Evolutionary conservation across 2,797 vertebrate genomes (phyloP).

Genomic region (Chelmon rostratus): DNA sequence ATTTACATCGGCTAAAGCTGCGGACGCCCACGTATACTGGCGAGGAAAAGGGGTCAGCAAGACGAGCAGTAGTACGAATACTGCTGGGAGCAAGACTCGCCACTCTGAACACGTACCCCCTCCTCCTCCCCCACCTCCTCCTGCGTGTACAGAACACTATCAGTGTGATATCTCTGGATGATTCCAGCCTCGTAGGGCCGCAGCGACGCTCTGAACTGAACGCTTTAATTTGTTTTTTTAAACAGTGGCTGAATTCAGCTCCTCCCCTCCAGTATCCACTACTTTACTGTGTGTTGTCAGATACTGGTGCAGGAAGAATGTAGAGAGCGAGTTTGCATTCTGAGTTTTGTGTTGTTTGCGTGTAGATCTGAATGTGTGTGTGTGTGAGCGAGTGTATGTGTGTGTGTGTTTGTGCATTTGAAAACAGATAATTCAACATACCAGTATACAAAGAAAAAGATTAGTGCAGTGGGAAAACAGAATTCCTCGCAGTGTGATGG

Average conservation of each 20-base stretch:
- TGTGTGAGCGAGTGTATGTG: neutral
- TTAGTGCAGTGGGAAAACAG: constrained; percentile 23
- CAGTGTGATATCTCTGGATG: constrained; percentile 18
- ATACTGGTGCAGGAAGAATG: constrained; percentile 30
- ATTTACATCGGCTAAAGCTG: constrained; percentile 93
- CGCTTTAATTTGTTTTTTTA: constrained; percentile 25
- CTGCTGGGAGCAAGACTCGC: constrained; percentile 42
- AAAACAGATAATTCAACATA: constrained; percentile 31
- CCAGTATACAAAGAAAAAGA: constrained; percentile 15
- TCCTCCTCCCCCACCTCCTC: constrained; percentile 1
- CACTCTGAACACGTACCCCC: constrained; percentile 5
- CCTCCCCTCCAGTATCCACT: constrained; percentile 37
- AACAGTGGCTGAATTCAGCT: constrained; percentile 45
- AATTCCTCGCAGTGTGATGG: constrained; percentile 51
- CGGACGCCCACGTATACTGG: neutral
- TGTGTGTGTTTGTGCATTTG: neutral
- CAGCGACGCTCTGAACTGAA: constrained; percentile 42
- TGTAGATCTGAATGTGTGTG: neutral
- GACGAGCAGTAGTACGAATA: constrained; percentile 28
- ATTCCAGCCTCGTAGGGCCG: constrained; percentile 19
- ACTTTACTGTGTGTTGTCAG: constrained; percentile 34
- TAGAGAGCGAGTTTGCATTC: constrained; percentile 22
- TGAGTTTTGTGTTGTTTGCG: constrained; percentile 1
- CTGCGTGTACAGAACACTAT: constrained; percentile 19
- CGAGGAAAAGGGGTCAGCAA: neutral